A percentile compares a stretch with the other conserved stretches of the same genome.
Conservation (phyloP, 2,888 invertebrate species). For the Reticulitermes lucifugus region DNA sequence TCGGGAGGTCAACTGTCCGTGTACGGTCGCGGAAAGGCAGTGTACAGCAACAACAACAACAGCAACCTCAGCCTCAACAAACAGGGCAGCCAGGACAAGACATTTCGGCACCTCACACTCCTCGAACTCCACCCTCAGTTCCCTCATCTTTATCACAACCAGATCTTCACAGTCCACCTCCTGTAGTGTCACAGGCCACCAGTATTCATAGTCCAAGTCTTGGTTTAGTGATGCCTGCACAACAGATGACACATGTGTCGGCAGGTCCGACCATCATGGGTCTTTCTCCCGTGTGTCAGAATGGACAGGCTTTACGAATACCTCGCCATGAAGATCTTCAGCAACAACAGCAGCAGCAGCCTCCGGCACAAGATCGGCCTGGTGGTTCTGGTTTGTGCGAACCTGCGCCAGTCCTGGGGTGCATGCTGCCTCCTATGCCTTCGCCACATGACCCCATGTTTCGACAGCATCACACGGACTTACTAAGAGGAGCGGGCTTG, state of each 20-base stretch:
- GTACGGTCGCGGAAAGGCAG: conserved; percentile 45
- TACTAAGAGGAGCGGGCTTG: conserved; percentile 45
- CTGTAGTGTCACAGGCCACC: not conserved
- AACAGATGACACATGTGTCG: conserved; percentile 31
- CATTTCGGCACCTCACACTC: not conserved
- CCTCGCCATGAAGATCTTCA: conserved; percentile 42
- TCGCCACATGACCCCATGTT: conserved; percentile 43
- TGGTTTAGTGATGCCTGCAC: conserved; percentile 30
- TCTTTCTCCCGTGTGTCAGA: conserved; percentile 40
- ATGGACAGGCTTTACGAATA: conserved; percentile 16
- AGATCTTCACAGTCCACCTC: conserved; percentile 35
- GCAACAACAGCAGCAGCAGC: conserved; percentile 15
- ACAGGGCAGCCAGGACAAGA: conserved; percentile 17
- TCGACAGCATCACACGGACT: conserved; percentile 47
- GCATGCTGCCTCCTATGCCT: conserved; percentile 39
- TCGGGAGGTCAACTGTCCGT: conserved; percentile 45
- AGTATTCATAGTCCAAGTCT: conserved; percentile 14
- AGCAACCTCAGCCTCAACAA: conserved; percentile 14
- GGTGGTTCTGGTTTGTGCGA: conserved; percentile 40
- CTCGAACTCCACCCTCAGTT: conserved; percentile 7
- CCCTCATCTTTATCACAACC: conserved; percentile 1
- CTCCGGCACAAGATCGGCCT: not conserved
- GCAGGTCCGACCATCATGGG: conserved; percentile 12
- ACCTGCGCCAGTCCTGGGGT: conserved; percentile 41
- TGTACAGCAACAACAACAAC: not conserved